These are phyloP conservation scores for Watsonalla binaria DNA, from an alignment of 2,888 invertebrate species.

Conservation along the genomic window DNA sequence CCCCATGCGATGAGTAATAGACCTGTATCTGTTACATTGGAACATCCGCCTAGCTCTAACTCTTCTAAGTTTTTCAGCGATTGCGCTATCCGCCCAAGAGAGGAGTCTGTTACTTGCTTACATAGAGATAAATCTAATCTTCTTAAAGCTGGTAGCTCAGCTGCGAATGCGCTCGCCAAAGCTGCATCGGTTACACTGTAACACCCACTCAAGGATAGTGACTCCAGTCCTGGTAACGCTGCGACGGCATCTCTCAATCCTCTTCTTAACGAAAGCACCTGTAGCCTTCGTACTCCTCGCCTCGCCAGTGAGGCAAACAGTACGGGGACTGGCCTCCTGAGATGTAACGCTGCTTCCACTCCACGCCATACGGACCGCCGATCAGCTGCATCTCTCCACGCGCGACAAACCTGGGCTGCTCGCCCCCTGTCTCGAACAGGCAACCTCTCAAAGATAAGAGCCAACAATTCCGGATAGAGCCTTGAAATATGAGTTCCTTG, in stretches of 20 bases:
- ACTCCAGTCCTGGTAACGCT: constrained; percentile 91
- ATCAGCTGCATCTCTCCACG: constrained; percentile 96
- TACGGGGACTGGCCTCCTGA: constrained; percentile 89
- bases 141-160: constrained; percentile 86
- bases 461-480: constrained; percentile 94
- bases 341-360: constrained; percentile 93
- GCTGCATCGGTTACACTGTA: constrained; percentile 94
- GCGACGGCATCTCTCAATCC: constrained; percentile 91
- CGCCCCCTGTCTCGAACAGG: constrained; percentile 93
- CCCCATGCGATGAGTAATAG: constrained; percentile 93
- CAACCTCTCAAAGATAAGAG: constrained; percentile 93
- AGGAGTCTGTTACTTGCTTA: constrained; percentile 96
- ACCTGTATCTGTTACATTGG: constrained; percentile 93
- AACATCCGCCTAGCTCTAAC: constrained; percentile 94
- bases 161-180: constrained; percentile 88
- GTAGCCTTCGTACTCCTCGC: constrained; percentile 92
- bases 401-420: constrained; percentile 92
- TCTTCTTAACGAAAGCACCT: constrained; percentile 90
- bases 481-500: constrained; percentile 88
- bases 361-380: constrained; percentile 96
- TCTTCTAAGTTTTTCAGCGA: constrained; percentile 91
- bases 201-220: constrained; percentile 94
- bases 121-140: constrained; percentile 93
- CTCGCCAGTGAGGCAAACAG: constrained; percentile 91
- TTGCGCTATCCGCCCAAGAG: constrained; percentile 90